Base-by-base conservation (phyloP, 2,113 vertebrate species). In the Lucifuga dentata region DNA sequence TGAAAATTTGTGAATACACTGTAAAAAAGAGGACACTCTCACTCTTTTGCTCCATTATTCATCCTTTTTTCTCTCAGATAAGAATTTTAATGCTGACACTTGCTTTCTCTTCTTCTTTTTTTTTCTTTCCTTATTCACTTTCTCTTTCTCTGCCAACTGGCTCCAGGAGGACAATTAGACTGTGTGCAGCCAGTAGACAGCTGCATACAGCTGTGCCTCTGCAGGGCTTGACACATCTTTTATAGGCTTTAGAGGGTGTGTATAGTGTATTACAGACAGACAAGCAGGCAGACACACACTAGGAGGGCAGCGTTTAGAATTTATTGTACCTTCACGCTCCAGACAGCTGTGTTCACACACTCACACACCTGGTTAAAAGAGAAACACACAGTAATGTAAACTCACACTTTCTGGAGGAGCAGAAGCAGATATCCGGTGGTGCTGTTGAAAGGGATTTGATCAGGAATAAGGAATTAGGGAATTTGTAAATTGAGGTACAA, bases 181-280 rank as follows among this genome's bases (percentile, higher is more conserved):
- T 8, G 16, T 64, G 56, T 33, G 23, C 17, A 35, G 57, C 48
- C 38, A 52, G 58, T 40, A 51, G 62, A 81, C 75, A 78, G 80
- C 82, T 80, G 76, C 76, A 67, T 57, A 55, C 82, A 90, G 89
- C 71, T 87, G 81, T 67, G 59, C 56, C 51, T 46, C 57, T 19
- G 1, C 4, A 17, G 35, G 50, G 29, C 64, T 62, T 53, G 58
- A 63, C 55, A 51, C 55, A 60, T 62, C 56, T 68, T 77, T 65
- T 63, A 68, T 15, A 59, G 64, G 68, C 45, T 59, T 68, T 17
- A 76, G 45, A 64, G 12, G 11, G 7, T 29, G 7, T 29, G 26
- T 7, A 29, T 7, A 29, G 26, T 3, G 35, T 24, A 16, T 12
- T 17, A 8, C 17, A 15, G 23, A 58, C 20, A 26, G 13, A 41